Evolutionary conservation across 2,888 invertebrate genomes (phyloP).

Genomic region (Scaptodrosophila latifasciaeformis): DNA sequence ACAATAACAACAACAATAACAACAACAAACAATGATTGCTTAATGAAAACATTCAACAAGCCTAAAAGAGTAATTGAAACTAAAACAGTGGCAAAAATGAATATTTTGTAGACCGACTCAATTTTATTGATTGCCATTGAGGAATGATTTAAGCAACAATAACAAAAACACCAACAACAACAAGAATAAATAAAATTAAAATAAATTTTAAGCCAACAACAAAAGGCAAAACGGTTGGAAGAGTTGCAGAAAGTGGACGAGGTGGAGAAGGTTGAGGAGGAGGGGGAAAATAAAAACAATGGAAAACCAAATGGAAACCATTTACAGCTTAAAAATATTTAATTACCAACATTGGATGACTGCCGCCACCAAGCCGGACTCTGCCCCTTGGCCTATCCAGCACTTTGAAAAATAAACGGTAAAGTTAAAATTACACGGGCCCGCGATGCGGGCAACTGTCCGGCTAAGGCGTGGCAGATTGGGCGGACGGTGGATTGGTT

Average conservation of each 20-base stretch:
- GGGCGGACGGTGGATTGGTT: neutral
- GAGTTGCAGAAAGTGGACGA: too few relatives aligned
- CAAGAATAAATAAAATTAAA: too few relatives aligned
- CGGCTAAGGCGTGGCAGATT: neutral
- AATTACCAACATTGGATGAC: slow-evolving; percentile 45
- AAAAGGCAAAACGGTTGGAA: slow-evolving; percentile 24
- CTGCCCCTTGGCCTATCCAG: slow-evolving; percentile 2
- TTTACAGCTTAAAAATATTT: slow-evolving; percentile 68
- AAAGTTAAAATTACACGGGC: too few relatives aligned
- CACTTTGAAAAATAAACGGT: slow-evolving; percentile 7
- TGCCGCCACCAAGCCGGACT: neutral
- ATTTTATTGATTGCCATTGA: slow-evolving; percentile 52
- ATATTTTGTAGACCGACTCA: slow-evolving; percentile 21
- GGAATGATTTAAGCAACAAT: neutral
- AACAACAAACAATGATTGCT: neutral
- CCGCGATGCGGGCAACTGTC: too few relatives aligned
- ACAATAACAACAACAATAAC: neutral
- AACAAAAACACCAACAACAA: slow-evolving; percentile 1
- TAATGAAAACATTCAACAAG: slow-evolving; percentile 22
- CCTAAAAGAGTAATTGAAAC: slow-evolving; percentile 40
- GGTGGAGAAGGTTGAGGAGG: too few relatives aligned
- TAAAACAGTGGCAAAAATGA: slow-evolving; percentile 17
- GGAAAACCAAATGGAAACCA: slow-evolving; percentile 60
- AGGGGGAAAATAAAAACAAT: slow-evolving; percentile 44
- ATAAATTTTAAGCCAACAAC: slow-evolving; percentile 31